These are phyloP conservation scores for Agrenia bidenticulata DNA, from an alignment of 2,888 invertebrate species.

Conservation along the genomic window DNA sequence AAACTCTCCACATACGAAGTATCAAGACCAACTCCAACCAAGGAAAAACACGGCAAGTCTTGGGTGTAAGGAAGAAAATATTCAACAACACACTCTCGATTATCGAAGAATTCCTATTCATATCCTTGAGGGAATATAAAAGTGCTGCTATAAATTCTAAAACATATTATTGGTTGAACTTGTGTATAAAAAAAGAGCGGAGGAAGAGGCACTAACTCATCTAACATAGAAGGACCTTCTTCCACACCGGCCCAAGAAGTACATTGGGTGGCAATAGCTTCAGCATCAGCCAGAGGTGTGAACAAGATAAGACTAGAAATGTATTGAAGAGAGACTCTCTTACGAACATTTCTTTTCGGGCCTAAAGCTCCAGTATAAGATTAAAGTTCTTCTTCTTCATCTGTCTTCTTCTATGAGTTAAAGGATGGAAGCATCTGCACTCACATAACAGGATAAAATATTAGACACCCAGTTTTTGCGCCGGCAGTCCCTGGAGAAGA, in stretches of 20 bases:
- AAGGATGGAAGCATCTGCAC: constrained; percentile 22
- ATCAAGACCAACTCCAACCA: too few species aligned
- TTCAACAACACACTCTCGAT: constrained; percentile 2
- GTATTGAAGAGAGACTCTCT: constrained; percentile 11
- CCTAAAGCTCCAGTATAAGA: constrained; percentile 8
- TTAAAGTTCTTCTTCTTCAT: constrained; percentile 17
- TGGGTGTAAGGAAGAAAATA: neutral
- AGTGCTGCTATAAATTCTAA: constrained; percentile 9
- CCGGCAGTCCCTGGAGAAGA: neutral
- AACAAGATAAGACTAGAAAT: constrained; percentile 17
- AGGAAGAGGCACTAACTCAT: neutral
- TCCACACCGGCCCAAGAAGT: too few species aligned
- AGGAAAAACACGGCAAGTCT: too few species aligned
- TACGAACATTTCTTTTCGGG: constrained; percentile 4
- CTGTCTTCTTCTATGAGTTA: constrained; percentile 17
- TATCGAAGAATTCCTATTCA: constrained; percentile 9
- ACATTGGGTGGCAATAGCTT: neutral
- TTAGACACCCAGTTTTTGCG: constrained; percentile 17
- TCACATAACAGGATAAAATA: constrained; percentile 18
- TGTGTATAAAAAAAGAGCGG: neutral
- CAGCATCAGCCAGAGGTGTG: constrained; percentile 6
- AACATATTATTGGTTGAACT: constrained; percentile 1
- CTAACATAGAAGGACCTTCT: neutral
- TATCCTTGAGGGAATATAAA: constrained; percentile 8
- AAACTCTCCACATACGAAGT: too few species aligned